These are phyloP conservation scores for Smittia sp. DNA, from an alignment of 2,888 invertebrate species.

Conservation along the genomic window DNA sequence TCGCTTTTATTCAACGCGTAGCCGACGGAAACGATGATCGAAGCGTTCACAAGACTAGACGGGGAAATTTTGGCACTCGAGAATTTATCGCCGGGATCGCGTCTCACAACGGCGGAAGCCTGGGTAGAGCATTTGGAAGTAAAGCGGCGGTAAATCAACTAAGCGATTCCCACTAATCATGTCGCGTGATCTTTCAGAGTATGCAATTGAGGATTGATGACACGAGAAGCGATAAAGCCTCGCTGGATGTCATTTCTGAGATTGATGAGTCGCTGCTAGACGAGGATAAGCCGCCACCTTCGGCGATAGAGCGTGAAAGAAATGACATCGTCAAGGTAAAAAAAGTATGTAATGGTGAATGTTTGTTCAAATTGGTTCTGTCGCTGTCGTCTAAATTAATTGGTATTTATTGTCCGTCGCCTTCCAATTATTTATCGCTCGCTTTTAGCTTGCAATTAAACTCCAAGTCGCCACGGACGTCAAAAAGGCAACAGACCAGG, in stretches of 20 bases:
- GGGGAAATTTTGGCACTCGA: constrained; percentile 50
- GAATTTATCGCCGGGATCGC: constrained; percentile 50
- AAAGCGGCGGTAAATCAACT: background rate
- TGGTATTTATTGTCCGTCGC: background rate
- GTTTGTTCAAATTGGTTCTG: constrained; percentile 9
- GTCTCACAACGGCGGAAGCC: constrained; percentile 51
- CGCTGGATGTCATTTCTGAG: constrained; percentile 5
- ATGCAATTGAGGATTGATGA: constrained; percentile 22
- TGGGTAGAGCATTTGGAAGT: constrained; percentile 51
- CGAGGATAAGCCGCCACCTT: background rate
- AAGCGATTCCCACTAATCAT: too few species aligned
- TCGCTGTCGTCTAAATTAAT: constrained; percentile 35
- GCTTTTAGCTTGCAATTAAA: constrained; percentile 48
- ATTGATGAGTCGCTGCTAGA: constrained; percentile 11
- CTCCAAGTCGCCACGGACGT: constrained; percentile 49
- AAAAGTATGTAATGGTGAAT: constrained; percentile 28
- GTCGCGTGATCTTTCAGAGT: background rate
- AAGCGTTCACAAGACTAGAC: constrained; percentile 50
- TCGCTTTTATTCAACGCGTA: background rate
- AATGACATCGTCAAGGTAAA: constrained; percentile 36
- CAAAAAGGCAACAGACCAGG: constrained; percentile 51
- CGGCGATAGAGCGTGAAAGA: constrained; percentile 1
- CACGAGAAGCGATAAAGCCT: background rate
- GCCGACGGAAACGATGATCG: constrained; percentile 45
- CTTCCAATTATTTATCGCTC: background rate